phyloP scores from a whole-genome alignment of 2,797 vertebrate genomes.

The Melanogrammus aeglefinus region DNA sequence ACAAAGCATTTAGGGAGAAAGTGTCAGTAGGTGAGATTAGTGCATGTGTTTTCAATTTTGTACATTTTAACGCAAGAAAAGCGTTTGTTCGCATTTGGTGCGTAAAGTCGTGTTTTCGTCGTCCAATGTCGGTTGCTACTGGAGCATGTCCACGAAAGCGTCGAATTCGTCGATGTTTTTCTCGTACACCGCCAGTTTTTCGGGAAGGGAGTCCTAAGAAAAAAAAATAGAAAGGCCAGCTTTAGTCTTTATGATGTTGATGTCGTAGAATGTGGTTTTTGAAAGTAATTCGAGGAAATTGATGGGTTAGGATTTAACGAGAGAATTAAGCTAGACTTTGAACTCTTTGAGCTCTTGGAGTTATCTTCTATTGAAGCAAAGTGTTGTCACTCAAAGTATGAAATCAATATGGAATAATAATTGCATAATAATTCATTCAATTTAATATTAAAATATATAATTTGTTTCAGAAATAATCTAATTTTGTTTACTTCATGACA shows the following conservation, averaged over 20 bases:
- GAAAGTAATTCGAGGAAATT: neutral
- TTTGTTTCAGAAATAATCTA: too few relatives aligned
- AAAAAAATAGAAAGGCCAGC: neutral
- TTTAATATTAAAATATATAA: too few relatives aligned
- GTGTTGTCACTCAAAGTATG: too few relatives aligned
- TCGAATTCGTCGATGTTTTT: slow-evolving; percentile 98
- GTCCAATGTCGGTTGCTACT: slow-evolving; percentile 67
- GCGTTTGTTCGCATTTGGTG: neutral
- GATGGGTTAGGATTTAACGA: neutral
- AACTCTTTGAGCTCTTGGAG: too few relatives aligned
- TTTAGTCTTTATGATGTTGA: neutral
- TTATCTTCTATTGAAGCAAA: too few relatives aligned
- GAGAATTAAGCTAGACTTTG: neutral
- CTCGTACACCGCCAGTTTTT: slow-evolving; percentile 95
- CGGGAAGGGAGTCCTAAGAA: slow-evolving; percentile 90
- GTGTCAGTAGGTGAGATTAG: neutral
- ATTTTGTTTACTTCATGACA: too few relatives aligned
- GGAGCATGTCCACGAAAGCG: slow-evolving; percentile 95
- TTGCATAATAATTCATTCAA: too few relatives aligned
- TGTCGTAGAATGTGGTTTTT: too few relatives aligned
- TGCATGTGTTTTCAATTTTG: neutral
- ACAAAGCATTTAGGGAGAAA: neutral
- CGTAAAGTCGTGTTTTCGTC: neutral
- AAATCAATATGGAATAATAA: too few relatives aligned
- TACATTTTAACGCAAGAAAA: neutral